Evolutionary conservation across 37 sponge, comb jelly and placozoan genomes (phyloP), one percentile per base, ranked within the genome.

Genomic region (Tethya wilhelma): DNA sequence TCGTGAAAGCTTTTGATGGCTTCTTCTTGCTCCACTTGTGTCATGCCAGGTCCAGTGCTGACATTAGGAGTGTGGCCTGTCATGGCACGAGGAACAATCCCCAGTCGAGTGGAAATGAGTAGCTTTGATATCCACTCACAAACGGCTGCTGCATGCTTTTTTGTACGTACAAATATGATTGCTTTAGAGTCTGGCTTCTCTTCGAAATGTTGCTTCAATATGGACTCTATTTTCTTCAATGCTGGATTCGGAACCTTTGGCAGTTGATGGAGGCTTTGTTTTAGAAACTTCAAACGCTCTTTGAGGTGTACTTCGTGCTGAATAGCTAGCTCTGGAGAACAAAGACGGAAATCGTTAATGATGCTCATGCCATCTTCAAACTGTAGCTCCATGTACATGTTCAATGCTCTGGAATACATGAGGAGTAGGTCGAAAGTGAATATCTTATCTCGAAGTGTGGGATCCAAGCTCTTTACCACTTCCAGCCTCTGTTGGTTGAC

Each of bases 111-210:
- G 30, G 45, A 7, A 25, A 23, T 41, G 33, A 64, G 74, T 22
- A 45, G 73, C 0, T 19, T 56, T 30, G 30, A 37, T 19, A 83
- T 79, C 90, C 90, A 89, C 0, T 83, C 41, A 7, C 34, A 38
- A 17, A 89, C 56, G 22, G 66, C 66, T 3, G 22, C n/a, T 29
- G 84, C 78, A 55, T 89, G 84, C 29, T 79, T 75, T 36, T 68
- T 79, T 56, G 78, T 60, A 25, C 79, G 66, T 4, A 84, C 90
- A 83, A 89, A 89, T 22, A 89, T 31, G 4, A 89, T 83, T 34
- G 68, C 90, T 33, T 45, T 63, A 0, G 84, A 83, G 3, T 28
- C 8, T 31, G 79, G 60, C 41, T 41, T 42, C 20, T 45, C 41
- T 23, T 25, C 28, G 37, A 82, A 89, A 34, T 70, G 68, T 0